Conservation (phyloP, 2,797 vertebrate species). For the Semotilus atromaculatus region DNA sequence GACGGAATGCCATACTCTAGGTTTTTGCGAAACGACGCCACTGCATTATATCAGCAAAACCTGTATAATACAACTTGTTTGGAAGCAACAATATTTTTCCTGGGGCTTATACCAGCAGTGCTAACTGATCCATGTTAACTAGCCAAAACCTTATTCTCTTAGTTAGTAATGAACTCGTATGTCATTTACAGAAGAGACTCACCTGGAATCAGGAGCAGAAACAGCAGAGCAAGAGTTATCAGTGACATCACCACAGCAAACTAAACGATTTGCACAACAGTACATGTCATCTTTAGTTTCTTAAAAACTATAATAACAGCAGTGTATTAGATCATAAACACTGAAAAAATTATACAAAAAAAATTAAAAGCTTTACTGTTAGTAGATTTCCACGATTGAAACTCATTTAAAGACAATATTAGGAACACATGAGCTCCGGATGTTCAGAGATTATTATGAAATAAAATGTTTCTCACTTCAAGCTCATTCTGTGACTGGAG, state of each 20-base stretch:
- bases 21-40: too few species aligned
- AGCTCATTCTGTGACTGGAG: not conserved
- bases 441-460: not conserved
- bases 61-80: too few species aligned
- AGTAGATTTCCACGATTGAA: not conserved
- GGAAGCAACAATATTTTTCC: too few species aligned
- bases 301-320: not conserved
- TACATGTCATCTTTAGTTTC: not conserved
- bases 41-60: not conserved
- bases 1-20: too few species aligned
- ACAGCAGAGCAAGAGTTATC: not conserved
- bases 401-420: not conserved
- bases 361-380: not conserved
- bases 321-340: not conserved
- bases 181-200: not conserved
- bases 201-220: conserved; percentile 23
- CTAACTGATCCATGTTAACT: not conserved
- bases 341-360: too few species aligned
- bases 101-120: not conserved
- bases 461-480: not conserved
- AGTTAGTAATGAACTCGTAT: not conserved
- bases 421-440: too few species aligned
- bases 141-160: not conserved
- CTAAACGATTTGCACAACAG: not conserved
- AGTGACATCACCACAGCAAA: conserved; percentile 1